A percentile compares a stretch with the other conserved stretches of the same genome.
phyloP scores from a whole-genome alignment of 2,888 invertebrate species.

The Empis livida region DNA sequence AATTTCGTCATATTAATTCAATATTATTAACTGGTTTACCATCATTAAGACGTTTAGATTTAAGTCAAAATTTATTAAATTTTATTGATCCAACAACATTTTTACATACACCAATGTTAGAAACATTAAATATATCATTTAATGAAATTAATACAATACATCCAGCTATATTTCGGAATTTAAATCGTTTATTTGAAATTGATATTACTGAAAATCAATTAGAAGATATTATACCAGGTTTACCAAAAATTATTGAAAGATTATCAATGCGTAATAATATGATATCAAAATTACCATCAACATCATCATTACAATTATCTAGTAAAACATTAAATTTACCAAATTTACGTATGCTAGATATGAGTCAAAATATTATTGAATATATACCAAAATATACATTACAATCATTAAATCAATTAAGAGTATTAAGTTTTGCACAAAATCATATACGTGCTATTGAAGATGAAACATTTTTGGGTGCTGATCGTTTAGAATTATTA shows the following conservation, averaged over 20 bases:
- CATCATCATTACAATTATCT: constrained; percentile 34
- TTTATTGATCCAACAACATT: constrained; percentile 63
- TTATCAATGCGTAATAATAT: constrained; percentile 58
- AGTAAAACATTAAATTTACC: constrained; percentile 60
- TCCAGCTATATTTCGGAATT: constrained; percentile 61
- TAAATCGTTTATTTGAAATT: constrained; percentile 63
- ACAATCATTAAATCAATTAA: constrained; percentile 50
- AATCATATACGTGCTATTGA: constrained; percentile 61
- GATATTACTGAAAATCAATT: constrained; percentile 63
- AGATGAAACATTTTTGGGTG: constrained; percentile 53
- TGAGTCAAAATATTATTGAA: constrained; percentile 62
- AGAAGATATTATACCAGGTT: constrained; percentile 60
- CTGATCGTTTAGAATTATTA: constrained; percentile 54
- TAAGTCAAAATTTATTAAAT: constrained; percentile 59
- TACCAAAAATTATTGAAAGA: constrained; percentile 65
- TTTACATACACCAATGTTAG: constrained; percentile 55
- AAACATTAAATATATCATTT: constrained; percentile 65
- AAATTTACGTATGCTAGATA: constrained; percentile 56
- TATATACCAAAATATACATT: constrained; percentile 52
- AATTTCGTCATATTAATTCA: constrained; percentile 56
- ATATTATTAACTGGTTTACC: constrained; percentile 62
- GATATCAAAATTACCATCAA: constrained; percentile 49
- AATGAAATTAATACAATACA: constrained; percentile 60
- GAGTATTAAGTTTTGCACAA: constrained; percentile 55
- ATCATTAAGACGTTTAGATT: constrained; percentile 59